These are phyloP conservation scores for Hirtodrosophila trivittata DNA, from an alignment of 2,888 invertebrate species.

Conservation along the genomic window DNA sequence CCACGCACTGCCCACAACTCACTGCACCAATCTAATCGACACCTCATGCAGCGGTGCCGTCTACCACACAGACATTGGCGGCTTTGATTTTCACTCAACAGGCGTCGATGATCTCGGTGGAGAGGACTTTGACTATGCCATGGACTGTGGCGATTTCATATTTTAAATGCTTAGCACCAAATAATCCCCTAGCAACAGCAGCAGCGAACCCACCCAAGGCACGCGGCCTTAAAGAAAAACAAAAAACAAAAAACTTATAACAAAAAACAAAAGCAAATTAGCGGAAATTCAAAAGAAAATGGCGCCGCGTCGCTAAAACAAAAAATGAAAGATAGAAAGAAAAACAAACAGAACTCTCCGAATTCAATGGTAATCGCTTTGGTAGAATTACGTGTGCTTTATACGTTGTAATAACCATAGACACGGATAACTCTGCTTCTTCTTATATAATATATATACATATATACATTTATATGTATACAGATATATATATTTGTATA, in stretches of 20 bases:
- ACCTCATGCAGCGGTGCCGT: slow-evolving; percentile 86
- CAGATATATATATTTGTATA: neutral
- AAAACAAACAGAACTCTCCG: slow-evolving; percentile 19
- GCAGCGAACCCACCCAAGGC: slow-evolving; percentile 45
- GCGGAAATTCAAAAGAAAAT: slow-evolving; percentile 2
- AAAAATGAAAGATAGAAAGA: neutral
- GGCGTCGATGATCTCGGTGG: slow-evolving; percentile 84
- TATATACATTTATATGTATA: neutral
- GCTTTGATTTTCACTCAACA: slow-evolving; percentile 85
- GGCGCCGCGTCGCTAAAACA: neutral
- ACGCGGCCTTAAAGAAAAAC: neutral
- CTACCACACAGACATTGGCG: slow-evolving; percentile 87
- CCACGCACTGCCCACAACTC: slow-evolving; percentile 87
- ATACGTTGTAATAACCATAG: slow-evolving; percentile 25
- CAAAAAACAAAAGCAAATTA: slow-evolving; percentile 11
- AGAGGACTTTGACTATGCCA: slow-evolving; percentile 89
- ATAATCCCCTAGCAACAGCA: slow-evolving; percentile 16
- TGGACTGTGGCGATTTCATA: slow-evolving; percentile 90
- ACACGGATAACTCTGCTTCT: slow-evolving; percentile 1
- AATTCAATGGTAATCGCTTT: slow-evolving; percentile 38
- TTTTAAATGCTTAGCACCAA: slow-evolving; percentile 84
- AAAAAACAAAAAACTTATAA: neutral
- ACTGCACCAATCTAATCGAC: slow-evolving; percentile 87
- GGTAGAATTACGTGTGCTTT: slow-evolving; percentile 39
- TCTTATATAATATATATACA: slow-evolving; percentile 1